Base-by-base conservation (phyloP, 1,140 invertebrate genomes). In the Oryctes rhinoceros region DNA sequence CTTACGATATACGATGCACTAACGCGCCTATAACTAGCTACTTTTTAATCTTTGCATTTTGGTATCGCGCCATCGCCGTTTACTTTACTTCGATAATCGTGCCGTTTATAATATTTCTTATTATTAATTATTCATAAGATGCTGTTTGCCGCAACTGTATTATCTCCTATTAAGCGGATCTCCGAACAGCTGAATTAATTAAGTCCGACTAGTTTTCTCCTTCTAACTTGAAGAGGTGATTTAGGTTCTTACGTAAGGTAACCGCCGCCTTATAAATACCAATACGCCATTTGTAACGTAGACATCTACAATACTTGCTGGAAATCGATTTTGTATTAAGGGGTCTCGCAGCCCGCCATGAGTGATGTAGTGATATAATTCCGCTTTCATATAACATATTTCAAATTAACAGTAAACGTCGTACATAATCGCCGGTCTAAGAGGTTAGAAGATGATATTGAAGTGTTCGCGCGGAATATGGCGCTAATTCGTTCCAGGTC, bases 41-140 rank as follows among this genome's bases (percentile, higher is more conserved):
- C n/a, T n/a, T 39, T 39, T 39, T 39, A 39, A 39, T 7, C 39
- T 39, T 39, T 39, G 39, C 3, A 4, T 7, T 39, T 4, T 4
- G 3, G 39, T 39, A 7, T 4, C 39, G 3, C 39, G 48, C 53
- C 53, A 18, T 59, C 15, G 15, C 1, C 48, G 6, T 59, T 59
- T 15, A 59, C 18, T 59, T n/a, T n/a, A 18, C 53, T 18, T 59
- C 15, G 1, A 18, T 59, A 59, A 59, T 59, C 53, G n/a, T 15
- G 53, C 15, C 18, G n/a, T 59, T 59, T 59, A 59, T 59, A 59
- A 59, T 59, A 59, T n/a, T 59, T n/a, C 15, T 49, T 10, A 59
- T 3, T 59, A 59, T 59, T 59, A 59, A 59, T 59, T 59, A 59
- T 59, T 59, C 53, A 59, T n/a, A 59, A 59, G 11, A 59, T 59